phyloP scores from a whole-genome alignment of 2,888 invertebrate genomes.

The Dusona sp. region DNA sequence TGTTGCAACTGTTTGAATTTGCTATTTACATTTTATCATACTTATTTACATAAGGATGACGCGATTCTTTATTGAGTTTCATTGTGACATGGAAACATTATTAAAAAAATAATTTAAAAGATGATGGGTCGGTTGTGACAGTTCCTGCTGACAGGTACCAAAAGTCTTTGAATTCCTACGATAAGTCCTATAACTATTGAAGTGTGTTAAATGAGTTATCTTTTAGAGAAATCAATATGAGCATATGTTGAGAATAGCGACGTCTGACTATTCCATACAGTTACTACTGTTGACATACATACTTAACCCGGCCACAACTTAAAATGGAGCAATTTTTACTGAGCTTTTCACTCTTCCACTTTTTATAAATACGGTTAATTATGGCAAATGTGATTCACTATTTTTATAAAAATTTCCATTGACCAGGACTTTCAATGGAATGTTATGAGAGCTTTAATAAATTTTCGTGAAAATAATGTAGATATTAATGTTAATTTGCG shows the following conservation, averaged over 20 bases:
- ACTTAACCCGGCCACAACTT: too few species aligned
- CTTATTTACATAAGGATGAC: not conserved
- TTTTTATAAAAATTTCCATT: too few species aligned
- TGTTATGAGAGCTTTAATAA: too few species aligned
- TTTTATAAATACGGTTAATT: too few species aligned
- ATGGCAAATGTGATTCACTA: too few species aligned
- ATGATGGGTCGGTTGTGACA: not conserved
- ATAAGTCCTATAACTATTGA: not conserved
- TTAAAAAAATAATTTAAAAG: not conserved
- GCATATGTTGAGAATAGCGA: not conserved
- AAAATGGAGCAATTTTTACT: too few species aligned
- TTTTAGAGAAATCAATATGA: conserved; percentile 25
- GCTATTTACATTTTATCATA: not conserved
- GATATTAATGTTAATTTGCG: too few species aligned
- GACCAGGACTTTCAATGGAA: too few species aligned
- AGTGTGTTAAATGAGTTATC: too few species aligned
- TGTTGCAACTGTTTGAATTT: not conserved
- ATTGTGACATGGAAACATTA: too few species aligned
- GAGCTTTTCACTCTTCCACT: too few species aligned
- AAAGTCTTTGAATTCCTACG: not conserved
- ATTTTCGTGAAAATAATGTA: too few species aligned
- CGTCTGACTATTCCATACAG: conserved; percentile 26
- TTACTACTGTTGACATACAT: conserved; percentile 21
- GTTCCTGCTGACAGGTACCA: not conserved
- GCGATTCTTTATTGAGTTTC: not conserved